A percentile compares a stretch with the other conserved stretches of the same genome.
These are phyloP conservation scores for Eurystomus glaucurus DNA, from an alignment of 2,797 vertebrate species.

Conservation along the genomic window DNA sequence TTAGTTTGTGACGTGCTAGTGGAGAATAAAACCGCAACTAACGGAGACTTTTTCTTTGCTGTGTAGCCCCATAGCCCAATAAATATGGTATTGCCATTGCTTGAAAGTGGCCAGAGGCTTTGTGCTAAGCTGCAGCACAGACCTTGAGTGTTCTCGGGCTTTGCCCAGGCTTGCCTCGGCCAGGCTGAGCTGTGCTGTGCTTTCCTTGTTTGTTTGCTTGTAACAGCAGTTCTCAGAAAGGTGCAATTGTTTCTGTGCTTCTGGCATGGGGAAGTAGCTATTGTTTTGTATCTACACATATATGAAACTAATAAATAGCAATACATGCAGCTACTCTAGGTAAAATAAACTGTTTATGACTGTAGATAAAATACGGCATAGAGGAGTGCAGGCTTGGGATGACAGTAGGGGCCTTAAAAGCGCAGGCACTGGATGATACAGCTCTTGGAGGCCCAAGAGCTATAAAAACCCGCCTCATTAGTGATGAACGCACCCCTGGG, in stretches of 20 bases:
- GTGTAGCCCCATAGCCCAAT: rapidly evolving
- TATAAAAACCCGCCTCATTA: background rate
- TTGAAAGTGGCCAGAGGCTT: background rate
- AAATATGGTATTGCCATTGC: rapidly evolving
- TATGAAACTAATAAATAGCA: background rate
- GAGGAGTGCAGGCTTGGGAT: background rate
- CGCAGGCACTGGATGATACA: background rate
- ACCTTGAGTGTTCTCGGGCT: background rate
- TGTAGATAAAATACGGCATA: background rate
- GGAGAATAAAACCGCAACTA: background rate
- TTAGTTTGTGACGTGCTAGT: background rate
- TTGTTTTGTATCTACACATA: background rate
- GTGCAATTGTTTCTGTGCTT: background rate
- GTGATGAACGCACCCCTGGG: background rate
- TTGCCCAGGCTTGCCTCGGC: background rate
- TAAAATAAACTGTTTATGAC: background rate
- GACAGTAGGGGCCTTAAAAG: rapidly evolving
- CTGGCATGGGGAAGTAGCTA: background rate
- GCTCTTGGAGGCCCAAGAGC: background rate
- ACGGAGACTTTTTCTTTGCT: background rate
- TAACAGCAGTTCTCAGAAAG: background rate
- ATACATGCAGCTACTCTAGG: background rate
- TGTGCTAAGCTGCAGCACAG: background rate
- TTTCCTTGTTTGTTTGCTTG: background rate
- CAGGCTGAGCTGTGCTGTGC: background rate